Conservation (phyloP, 2,888 invertebrate genomes). For the Drosophila fungiperda region DNA sequence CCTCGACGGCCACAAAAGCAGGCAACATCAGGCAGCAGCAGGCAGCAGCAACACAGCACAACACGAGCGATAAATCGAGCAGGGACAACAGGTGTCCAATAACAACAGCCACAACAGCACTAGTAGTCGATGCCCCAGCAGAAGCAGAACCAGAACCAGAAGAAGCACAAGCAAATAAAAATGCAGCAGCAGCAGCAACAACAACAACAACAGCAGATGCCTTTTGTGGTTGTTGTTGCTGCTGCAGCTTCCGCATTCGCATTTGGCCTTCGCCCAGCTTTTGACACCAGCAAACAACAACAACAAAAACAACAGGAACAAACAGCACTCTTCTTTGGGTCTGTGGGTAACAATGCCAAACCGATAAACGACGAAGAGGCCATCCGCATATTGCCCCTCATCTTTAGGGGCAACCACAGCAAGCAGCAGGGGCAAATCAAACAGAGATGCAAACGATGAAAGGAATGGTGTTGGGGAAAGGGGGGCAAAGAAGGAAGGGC, state of each 20-base stretch:
- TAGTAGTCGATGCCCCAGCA: not conserved
- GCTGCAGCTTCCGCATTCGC: slow-evolving; percentile 58
- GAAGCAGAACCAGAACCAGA: slow-evolving; percentile 10
- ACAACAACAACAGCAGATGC: slow-evolving; percentile 40
- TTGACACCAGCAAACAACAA: slow-evolving; percentile 40
- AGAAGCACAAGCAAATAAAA: slow-evolving; percentile 19
- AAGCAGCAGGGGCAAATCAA: slow-evolving; percentile 3
- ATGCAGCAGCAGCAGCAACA: slow-evolving; percentile 9
- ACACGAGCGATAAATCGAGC: slow-evolving; percentile 64
- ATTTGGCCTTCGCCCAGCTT: slow-evolving; percentile 55
- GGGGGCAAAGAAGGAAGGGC: not conserved
- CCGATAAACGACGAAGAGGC: slow-evolving; percentile 13
- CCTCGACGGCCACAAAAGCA: slow-evolving; percentile 27
- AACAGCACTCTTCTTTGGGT: slow-evolving; percentile 41
- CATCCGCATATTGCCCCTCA: slow-evolving; percentile 19
- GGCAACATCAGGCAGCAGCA: slow-evolving; percentile 28
- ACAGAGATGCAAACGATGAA: slow-evolving; percentile 5
- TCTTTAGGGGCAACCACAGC: not conserved
- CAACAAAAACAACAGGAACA: slow-evolving; percentile 9
- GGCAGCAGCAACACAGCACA: slow-evolving; percentile 21
- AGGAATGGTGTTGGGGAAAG: not conserved
- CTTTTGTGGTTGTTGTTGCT: slow-evolving; percentile 44
- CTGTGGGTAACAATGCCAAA: slow-evolving; percentile 59
- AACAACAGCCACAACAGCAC: slow-evolving; percentile 32
- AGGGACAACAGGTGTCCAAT: slow-evolving; percentile 66